Percentiles rank a stretch among this genome's conserved stretches.
Conservation (phyloP, 2,888 invertebrate genomes). For the Itoplectis maculator region DNA sequence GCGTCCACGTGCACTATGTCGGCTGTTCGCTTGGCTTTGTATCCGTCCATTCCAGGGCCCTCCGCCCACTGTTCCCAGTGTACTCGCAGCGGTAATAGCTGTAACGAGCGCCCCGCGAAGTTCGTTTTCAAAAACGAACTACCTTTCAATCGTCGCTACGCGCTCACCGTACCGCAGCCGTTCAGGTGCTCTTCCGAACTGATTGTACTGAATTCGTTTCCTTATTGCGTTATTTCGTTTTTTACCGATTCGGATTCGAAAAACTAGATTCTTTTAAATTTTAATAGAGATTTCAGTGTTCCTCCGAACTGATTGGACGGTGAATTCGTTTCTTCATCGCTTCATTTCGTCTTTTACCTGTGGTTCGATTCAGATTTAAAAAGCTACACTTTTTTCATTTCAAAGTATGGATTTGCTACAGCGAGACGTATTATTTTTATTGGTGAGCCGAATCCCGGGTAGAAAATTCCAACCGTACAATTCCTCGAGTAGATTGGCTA, state of each 20-base stretch:
- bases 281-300: background rate
- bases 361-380: too few relatives aligned
- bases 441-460: too few relatives aligned
- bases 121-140: constrained; percentile 17
- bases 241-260: background rate
- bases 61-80: constrained; percentile 6
- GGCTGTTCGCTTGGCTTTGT: constrained; percentile 50
- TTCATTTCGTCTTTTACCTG: too few relatives aligned
- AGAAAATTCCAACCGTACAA: too few relatives aligned
- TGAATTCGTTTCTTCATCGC: too few relatives aligned
- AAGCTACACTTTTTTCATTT: too few relatives aligned
- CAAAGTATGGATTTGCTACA: too few relatives aligned
- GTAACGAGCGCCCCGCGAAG: constrained; percentile 28
- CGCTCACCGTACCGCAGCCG: background rate
- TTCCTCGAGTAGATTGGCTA: too few relatives aligned
- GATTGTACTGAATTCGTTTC: background rate
- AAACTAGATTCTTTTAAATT: background rate
- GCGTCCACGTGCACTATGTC: constrained; percentile 68
- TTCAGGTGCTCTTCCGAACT: background rate
- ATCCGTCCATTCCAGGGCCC: constrained; percentile 34
- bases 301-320: too few relatives aligned
- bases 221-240: background rate
- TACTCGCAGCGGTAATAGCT: constrained; percentile 21
- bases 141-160: constrained; percentile 8
- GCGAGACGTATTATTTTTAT: too few relatives aligned